Evolutionary conservation across 37 sponge, comb jelly and placozoan species (phyloP).

Genomic region (Ephydatia muelleri): DNA sequence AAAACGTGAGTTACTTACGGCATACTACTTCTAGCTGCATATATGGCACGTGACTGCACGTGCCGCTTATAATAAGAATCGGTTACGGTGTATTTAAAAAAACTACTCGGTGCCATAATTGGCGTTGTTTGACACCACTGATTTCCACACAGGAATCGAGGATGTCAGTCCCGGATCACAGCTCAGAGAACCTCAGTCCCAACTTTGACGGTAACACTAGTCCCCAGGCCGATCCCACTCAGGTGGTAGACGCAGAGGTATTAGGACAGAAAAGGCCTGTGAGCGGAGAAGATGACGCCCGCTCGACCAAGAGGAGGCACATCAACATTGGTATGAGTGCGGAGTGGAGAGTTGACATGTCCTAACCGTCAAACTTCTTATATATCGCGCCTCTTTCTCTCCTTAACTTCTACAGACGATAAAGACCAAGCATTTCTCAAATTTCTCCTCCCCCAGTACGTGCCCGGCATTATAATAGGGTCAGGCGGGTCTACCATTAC

Average conservation of each 20-base stretch:
- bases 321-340: background rate
- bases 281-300: background rate
- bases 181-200: background rate
- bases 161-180: background rate
- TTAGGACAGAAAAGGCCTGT: background rate
- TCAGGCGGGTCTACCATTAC: conserved; percentile 83
- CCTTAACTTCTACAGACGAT: background rate
- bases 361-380: background rate
- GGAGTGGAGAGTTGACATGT: background rate
- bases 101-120: background rate
- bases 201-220: background rate
- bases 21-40: no score
- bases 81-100: no score
- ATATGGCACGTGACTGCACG: no score
- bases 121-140: background rate
- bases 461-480: conserved; percentile 92
- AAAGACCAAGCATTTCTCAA: conserved; percentile 62
- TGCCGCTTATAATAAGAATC: no score
- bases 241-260: background rate
- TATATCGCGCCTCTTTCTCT: background rate
- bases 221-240: background rate
- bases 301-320: background rate
- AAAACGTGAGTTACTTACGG: no score
- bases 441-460: conserved; percentile 84
- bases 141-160: background rate